Evolutionary conservation across 2,797 vertebrate genomes (phyloP), one percentile per base, ranked within the genome.

Genomic region (Lepilemur ruficaudatus): DNA sequence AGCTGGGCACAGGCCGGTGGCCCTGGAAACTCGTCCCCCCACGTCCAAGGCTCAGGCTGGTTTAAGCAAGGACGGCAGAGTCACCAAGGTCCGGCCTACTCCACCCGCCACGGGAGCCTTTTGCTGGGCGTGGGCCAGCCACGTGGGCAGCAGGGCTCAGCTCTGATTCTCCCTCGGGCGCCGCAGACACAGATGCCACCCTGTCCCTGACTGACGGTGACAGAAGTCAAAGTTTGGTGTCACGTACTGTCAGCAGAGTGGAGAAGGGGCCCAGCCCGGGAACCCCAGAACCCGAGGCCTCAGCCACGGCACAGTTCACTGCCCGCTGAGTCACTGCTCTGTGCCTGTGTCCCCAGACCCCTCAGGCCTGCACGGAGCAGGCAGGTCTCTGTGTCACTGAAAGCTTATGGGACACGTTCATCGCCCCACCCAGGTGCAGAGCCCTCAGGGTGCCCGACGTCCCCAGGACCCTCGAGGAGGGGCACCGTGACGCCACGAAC

Each of bases 101-200:
- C 38, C 38, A 38, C 0, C 18, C 12, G 0, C n/a, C 23, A 20
- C 3, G 0, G 0, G 4, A 23, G 82, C 38, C 18, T 43, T 7
- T 22, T 1, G 0, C 41, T 17, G 61, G 59, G 11, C 0, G 3
- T 3, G 4, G 4, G 25, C 48, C 20, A 20, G 83, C n/a, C 8
- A 0, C 0, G 2, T 9, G 0, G 3, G 69, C 5, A 11, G 5
- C 7, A 7, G 11, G 73, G 28, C 50, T 43, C 0, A 2, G 25
- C 32, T 89, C 43, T 20, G 1, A n/a, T 32, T 23, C 25, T 32
- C 55, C 46, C 12, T 1, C 11, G 8, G 2, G n/a, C 10, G 4
- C 48, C 7, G 0, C 7, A 8, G 23, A 25, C 23, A 25, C 70
- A 69, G 50, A 46, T 0, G 10, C n/a, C 61, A 12, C 9, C 9